A percentile compares a stretch with the other conserved stretches of the same genome.
These are phyloP conservation scores for Pterostichus madidus DNA, from an alignment of 2,888 invertebrate species.

Conservation along the genomic window DNA sequence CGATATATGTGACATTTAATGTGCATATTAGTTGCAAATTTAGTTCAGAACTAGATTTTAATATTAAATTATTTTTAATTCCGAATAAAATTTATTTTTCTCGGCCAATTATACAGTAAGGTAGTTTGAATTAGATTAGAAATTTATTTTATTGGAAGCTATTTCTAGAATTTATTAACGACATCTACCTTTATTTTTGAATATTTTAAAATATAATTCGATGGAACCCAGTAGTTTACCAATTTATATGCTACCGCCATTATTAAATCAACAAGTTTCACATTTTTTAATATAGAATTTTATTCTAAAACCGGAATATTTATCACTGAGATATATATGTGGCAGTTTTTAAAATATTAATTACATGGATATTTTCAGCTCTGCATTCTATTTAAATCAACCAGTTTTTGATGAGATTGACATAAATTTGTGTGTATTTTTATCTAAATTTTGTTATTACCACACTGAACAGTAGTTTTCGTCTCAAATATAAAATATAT, in stretches of 20 bases:
- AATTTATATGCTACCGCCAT: slow-evolving; percentile 20
- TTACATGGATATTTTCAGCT: neutral
- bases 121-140: slow-evolving; percentile 24
- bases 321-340: neutral
- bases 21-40: neutral
- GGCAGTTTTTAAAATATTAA: slow-evolving; percentile 5
- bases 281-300: slow-evolving; percentile 10
- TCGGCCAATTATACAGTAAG: neutral
- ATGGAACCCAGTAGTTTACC: slow-evolving; percentile 1
- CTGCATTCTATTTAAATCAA: neutral
- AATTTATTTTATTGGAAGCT: neutral
- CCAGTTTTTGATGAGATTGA: neutral
- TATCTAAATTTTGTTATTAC: neutral
- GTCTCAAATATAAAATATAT: too few species aligned
- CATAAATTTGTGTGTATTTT: neutral
- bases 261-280: slow-evolving; percentile 37
- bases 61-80: neutral
- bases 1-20: too few species aligned
- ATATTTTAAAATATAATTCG: slow-evolving; percentile 9
- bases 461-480: too few species aligned
- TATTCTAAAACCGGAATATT: slow-evolving; percentile 25
- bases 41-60: slow-evolving; percentile 6
- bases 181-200: slow-evolving; percentile 10
- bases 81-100: neutral
- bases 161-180: slow-evolving; percentile 1